Evolutionary conservation across 2,888 invertebrate species (phyloP), one percentile per base, ranked within the genome.

Genomic region (Hoplodrina ambigua): DNA sequence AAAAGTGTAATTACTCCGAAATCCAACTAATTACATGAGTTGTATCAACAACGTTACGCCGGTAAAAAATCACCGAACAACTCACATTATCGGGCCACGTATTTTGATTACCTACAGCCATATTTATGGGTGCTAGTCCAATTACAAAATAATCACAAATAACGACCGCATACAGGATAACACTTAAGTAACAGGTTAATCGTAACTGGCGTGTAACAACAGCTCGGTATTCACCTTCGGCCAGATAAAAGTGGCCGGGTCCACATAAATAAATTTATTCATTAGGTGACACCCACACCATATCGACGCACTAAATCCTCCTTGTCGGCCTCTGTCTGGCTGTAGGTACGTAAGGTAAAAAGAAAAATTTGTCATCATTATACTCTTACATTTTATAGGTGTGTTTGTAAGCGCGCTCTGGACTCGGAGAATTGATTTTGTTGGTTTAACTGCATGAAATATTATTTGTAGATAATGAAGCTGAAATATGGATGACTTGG

Each of bases 191-290:
- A 81, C 78, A 72, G 75, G 76, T 82, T 85, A 87, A 86, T 85
- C 75, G 83, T 84, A 79, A 74, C 84, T 78, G 81, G 72, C 84
- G 87, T 71, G 80, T 80, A 80, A 83, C 81, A 73, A 72, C 69
- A 73, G 82, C 66, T 79, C 89, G 86, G 89, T 91, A 91, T 90
- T 81, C 78, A 89, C 84, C 88, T 88, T 90, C 91, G 91, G 87
- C 86, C 88, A 92, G 94, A 93, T 93, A 93, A 94, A 94, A 93
- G 94, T 88, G 86, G 87, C 90, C 82, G 80, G 83, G 72, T 87
- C 86, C 91, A 91, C 91, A 91, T 92, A 95, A 95, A 95, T 95
- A 95, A 94, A 94, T 95, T 94, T 94, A 95, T 95, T 96, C 95
- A 96, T 95, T 96, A 95, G 94, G 92, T 90, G 92, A 95, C 96